Conservation (phyloP, 1,140 invertebrate genomes). For the Frieseomelitta varia region DNA sequence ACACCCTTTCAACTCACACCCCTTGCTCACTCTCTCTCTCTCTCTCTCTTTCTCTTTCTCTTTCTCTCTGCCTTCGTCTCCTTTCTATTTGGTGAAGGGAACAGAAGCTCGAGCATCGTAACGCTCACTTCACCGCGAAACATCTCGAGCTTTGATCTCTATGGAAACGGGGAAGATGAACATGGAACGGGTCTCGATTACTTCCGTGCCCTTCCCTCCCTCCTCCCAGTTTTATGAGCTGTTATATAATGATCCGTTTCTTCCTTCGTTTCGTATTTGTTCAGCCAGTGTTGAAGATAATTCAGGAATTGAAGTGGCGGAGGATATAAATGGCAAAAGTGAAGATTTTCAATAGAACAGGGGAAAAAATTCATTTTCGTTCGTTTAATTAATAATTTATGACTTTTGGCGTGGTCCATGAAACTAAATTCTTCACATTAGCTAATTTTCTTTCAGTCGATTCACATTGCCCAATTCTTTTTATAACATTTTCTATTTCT, state of each 20-base stretch:
- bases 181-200: neutral
- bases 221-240: neutral
- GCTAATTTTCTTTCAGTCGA: too few species aligned
- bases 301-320: neutral
- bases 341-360: neutral
- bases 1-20: constrained; percentile 11
- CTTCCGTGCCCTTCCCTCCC: too few species aligned
- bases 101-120: constrained; percentile 22
- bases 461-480: too few species aligned
- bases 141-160: constrained; percentile 48
- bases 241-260: neutral
- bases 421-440: too few species aligned
- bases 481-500: too few species aligned
- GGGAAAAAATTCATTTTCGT: too few species aligned
- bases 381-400: too few species aligned
- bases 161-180: constrained; percentile 23
- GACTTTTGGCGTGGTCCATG: too few species aligned
- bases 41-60: neutral
- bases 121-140: constrained; percentile 29
- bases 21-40: neutral
- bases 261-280: neutral
- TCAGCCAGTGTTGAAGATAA: neutral
- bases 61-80: neutral
- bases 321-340: neutral
- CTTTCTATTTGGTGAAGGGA: neutral